Conservation (phyloP, 1,140 invertebrate genomes). For the Drosophila sulfurigaster region DNA sequence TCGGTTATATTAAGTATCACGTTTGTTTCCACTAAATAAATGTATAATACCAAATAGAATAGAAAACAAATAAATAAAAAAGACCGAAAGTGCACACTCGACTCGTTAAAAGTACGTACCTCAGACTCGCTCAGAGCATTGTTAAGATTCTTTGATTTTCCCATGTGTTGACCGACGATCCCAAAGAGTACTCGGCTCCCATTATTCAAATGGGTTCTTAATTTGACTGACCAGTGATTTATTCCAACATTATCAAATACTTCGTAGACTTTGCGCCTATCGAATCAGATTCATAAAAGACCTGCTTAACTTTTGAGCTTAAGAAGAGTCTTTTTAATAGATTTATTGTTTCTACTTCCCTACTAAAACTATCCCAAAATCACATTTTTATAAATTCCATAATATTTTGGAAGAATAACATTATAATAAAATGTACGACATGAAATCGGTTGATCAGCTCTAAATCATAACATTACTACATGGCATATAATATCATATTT, state of each 20-base stretch:
- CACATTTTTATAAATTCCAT: no score
- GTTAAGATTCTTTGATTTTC: background rate
- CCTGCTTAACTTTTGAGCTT: no score
- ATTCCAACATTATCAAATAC: conserved; percentile 29
- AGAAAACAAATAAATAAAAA: conserved; percentile 58
- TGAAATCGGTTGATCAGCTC: no score
- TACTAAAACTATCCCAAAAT: no score
- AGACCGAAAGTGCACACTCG: conserved; percentile 11
- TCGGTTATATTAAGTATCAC: conserved; percentile 50
- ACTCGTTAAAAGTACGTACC: conserved; percentile 70
- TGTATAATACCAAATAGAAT: conserved; percentile 55
- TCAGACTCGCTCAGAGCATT: conserved; percentile 21
- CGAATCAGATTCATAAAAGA: no score
- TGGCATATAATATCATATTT: no score
- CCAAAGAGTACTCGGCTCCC: background rate
- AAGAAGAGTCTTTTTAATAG: no score
- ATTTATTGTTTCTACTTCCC: no score
- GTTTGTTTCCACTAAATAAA: conserved; percentile 52
- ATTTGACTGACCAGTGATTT: conserved; percentile 64
- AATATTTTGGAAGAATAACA: no score
- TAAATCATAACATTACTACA: no score
- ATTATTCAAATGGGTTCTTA: conserved; percentile 36
- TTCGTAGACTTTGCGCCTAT: no score
- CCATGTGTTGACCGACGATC: background rate
- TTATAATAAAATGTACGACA: no score